Base-by-base conservation (phyloP, 1,140 invertebrate species). In the Megalopta genalis region DNA sequence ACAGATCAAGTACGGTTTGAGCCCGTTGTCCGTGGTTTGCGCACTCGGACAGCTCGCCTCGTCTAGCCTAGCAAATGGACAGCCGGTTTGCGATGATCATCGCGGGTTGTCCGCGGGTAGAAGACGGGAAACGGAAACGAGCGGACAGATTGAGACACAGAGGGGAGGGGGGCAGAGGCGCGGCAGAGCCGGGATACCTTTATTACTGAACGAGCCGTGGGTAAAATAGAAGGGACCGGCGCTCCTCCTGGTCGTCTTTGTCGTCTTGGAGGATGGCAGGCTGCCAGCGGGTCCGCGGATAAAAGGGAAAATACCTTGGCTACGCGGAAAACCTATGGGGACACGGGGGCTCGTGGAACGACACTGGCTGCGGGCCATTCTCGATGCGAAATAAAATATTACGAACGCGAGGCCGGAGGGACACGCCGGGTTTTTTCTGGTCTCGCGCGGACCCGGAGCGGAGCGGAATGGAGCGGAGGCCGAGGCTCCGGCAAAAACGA, bases 341-440 rank as follows among this genome's bases (percentile, higher is more conserved):
- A 82, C 37, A 37, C 49, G 32, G 59, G 77, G 37, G 52, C 78
- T 46, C 71, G 77, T 49, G 42, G 63, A 75, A 67, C 68, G 69
- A 49, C 80, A 81, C 71, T 79, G 80, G 77, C 80, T 62, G 68
- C 54, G 37, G 66, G 79, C 75, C 75, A 79, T 86, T 78, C 66
- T 60, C 83, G 46, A 77, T 76, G 70, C 66, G 60, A 82, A 86
- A 85, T 85, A 86, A 86, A 86, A 69, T 77, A 82, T 81, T 60
- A 63, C 79, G 72, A 71, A 77, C 52, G 49, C 42, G 9, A 12
- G 23, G 23, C 39, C 60, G 59, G 16, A 63, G n/a, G 27, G 37
- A 37, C 23, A 6, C 64, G 0, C 14, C 21, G 49, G 16, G 21
- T 57, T 57, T 57, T 57, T 57, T n/a, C 37, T 73, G 23, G 10